A percentile compares a stretch with the other conserved stretches of the same genome.
These are phyloP conservation scores for Leptinotarsa defecta DNA, from an alignment of 1,140 invertebrate species.

Conservation along the genomic window DNA sequence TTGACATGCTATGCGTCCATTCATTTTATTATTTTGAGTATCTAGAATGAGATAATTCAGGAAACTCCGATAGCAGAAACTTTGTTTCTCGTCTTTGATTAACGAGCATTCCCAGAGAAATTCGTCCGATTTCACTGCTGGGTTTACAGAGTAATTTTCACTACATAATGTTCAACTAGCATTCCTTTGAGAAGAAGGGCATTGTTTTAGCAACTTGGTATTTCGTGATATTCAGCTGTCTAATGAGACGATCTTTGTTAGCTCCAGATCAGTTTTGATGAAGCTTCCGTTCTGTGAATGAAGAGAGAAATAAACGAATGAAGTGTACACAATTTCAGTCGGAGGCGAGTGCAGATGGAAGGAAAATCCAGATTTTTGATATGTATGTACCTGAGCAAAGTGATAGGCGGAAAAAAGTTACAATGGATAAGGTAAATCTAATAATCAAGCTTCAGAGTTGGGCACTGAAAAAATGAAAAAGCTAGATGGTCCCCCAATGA, in stretches of 20 bases:
- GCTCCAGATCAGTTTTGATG: too few relatives aligned
- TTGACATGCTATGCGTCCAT: neutral
- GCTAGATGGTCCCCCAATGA: too few relatives aligned
- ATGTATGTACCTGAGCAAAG: too few relatives aligned
- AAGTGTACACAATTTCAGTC: too few relatives aligned
- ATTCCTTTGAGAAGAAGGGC: neutral
- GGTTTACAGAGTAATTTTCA: slow-evolving; percentile 10
- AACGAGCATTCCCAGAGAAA: slow-evolving; percentile 13
- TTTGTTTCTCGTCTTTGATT: slow-evolving; percentile 12
- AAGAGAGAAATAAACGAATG: too few relatives aligned
- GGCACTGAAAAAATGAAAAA: too few relatives aligned
- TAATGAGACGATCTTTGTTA: slow-evolving; percentile 1
- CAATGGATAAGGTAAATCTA: too few relatives aligned
- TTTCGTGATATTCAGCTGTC: slow-evolving; percentile 12
- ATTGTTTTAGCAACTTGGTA: neutral
- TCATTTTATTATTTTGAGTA: neutral
- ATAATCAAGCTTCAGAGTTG: too few relatives aligned
- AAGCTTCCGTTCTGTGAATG: too few relatives aligned
- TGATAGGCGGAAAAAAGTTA: too few relatives aligned
- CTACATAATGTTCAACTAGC: slow-evolving; percentile 6
- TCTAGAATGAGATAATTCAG: neutral
- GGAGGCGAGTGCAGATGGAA: too few relatives aligned
- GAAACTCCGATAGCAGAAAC: neutral
- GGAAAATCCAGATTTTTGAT: too few relatives aligned
- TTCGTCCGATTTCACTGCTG: neutral